A percentile compares a stretch with the other conserved stretches of the same genome.
Evolutionary conservation across 92 coral and sea anemone species (phyloP).

Genomic region (Virgularia gustaviana): DNA sequence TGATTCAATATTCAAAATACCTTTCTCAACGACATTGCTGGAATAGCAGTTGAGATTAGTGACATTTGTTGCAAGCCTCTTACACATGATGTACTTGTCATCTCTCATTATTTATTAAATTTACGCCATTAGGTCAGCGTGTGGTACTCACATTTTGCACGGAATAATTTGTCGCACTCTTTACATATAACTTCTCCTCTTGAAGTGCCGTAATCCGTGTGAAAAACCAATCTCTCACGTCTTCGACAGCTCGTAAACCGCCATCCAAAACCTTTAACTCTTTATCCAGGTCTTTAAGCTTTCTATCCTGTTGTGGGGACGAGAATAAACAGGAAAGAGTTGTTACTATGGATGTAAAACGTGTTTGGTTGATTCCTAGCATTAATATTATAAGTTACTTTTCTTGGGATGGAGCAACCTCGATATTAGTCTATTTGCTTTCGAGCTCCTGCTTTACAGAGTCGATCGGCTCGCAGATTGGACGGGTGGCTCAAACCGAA

Average conservation of each 20-base stretch:
- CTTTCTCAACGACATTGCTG: no score
- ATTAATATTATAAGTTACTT: no score
- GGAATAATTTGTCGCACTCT: constrained; percentile 60
- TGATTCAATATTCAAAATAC: no score
- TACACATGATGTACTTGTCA: not conserved
- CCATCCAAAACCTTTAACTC: constrained; percentile 59
- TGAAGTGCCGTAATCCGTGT: constrained; percentile 92
- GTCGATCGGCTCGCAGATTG: no score
- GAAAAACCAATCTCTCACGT: constrained; percentile 88
- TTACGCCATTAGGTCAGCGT: not conserved
- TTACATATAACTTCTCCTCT: constrained; percentile 77
- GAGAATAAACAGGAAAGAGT: no score
- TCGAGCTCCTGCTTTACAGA: no score
- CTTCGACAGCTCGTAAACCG: constrained; percentile 79
- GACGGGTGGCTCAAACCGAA: no score
- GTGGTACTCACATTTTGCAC: constrained; percentile 64
- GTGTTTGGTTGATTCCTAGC: no score
- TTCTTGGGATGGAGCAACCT: no score
- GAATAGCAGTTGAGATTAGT: not conserved
- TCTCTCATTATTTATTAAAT: not conserved
- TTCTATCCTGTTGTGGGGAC: constrained; percentile 42
- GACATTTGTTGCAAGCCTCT: not conserved
- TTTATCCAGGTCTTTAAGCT: constrained; percentile 62
- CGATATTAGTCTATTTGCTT: no score
- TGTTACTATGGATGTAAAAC: not conserved